phyloP scores from a whole-genome alignment of 2,888 invertebrate genomes.

The Lasioglossum lativentre region DNA sequence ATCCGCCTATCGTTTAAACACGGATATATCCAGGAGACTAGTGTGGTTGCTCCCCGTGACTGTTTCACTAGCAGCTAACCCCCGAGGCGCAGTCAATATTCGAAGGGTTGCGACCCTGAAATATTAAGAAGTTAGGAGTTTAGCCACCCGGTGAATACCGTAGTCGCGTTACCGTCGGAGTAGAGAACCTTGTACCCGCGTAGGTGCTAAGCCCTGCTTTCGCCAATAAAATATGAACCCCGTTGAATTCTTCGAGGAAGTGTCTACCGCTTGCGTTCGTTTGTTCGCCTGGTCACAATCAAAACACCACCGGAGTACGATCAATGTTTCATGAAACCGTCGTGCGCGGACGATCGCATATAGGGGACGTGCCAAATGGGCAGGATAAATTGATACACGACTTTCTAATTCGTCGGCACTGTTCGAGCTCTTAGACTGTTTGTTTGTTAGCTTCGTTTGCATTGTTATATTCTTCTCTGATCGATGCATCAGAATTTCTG shows the following conservation, averaged over 20 bases:
- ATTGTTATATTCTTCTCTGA: background rate
- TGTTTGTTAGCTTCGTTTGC: too few species aligned
- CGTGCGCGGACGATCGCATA: background rate
- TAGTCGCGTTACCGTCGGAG: background rate
- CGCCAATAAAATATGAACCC: background rate
- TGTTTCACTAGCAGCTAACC: background rate
- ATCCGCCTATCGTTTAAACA: constrained; percentile 16
- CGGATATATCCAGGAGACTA: background rate
- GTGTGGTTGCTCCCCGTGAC: background rate
- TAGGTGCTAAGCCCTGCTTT: constrained; percentile 1
- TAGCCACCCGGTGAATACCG: constrained; percentile 5
- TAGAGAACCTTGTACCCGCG: constrained; percentile 3
- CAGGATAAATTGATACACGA: background rate
- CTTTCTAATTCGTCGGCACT: background rate
- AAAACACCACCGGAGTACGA: background rate
- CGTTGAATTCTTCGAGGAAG: background rate
- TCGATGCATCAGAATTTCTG: background rate
- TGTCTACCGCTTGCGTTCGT: background rate
- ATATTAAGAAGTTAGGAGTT: constrained; percentile 5
- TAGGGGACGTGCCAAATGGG: background rate
- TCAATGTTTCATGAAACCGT: background rate
- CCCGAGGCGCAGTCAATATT: background rate
- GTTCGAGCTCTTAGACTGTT: too few species aligned
- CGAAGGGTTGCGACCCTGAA: background rate
- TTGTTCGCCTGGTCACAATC: background rate